Base-by-base conservation (phyloP, 1,140 invertebrate genomes). In the Riptortus pedestris region DNA sequence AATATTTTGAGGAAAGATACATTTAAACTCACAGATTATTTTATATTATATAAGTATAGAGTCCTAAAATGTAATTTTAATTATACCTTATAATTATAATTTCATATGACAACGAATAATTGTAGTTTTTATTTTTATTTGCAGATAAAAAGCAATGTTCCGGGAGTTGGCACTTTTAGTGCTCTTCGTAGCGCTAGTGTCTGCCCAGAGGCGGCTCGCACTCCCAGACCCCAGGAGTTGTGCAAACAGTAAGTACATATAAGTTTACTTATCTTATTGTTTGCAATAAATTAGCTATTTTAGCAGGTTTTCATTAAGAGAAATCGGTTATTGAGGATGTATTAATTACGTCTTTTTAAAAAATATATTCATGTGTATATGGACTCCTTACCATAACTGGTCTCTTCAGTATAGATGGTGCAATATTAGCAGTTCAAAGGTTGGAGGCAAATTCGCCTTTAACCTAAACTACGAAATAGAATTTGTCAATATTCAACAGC, bases 171-270 rank as follows among this genome's bases (percentile, higher is more conserved):
- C 73, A 58, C 75, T 90, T 70, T 75, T 90, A 70, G 77, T 86
- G 26, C 72, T 85, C 69, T 81, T 82, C 71, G 78, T 83, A 47
- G 82, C 82, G 55, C 76, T 84, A 63, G 84, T 83, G 48, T 75
- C 84, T 65, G 89, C 87, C 60, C 90, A 93, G 75, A 81, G 90
- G 69, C 80, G 90, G 67, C 80, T 93, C 58, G 89, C 90, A 27
- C 78, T 92, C 68, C 90, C 90, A 51, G 90, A 93, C 79, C 88
- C 90, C 38, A 81, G 86, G 72, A 91, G 88, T 74, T 93, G 90
- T 76, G 83, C 86, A 59, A 92, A 90, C 73, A 81, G 90, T 90
- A 80, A 83, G 86, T 85, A 69, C 9, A 20, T 18, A 47, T 9
- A 20, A 47, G 22, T 2, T 45, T n/a, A n/a, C n/a, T n/a, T n/a